These are phyloP conservation scores for Columba janthina DNA, from an alignment of 2,113 vertebrate genomes.

Conservation along the genomic window DNA sequence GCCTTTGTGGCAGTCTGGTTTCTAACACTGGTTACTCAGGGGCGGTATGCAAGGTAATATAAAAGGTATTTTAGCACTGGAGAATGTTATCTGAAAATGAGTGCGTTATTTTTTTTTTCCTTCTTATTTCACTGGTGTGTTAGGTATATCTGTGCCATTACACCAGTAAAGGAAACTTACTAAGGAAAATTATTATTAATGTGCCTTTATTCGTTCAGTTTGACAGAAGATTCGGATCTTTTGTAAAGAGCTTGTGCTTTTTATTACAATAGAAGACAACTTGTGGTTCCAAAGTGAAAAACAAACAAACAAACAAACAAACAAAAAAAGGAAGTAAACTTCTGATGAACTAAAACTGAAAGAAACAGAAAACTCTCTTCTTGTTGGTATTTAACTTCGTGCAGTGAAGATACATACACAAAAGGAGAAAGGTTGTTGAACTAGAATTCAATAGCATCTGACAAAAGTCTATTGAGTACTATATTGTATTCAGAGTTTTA, in stretches of 20 bases:
- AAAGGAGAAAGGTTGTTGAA: constrained; percentile 10
- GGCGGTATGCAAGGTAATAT: background rate
- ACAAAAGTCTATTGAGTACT: background rate
- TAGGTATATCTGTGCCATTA: background rate
- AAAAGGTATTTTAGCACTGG: background rate
- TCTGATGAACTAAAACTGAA: constrained; percentile 50
- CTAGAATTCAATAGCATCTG: background rate
- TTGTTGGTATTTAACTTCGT: constrained; percentile 48
- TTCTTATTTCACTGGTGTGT: background rate
- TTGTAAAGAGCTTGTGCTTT: background rate
- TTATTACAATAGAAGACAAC: background rate
- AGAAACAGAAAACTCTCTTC: background rate
- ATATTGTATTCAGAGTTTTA: background rate
- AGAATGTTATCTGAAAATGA: background rate
- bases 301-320: too few species aligned
- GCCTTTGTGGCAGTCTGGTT: background rate
- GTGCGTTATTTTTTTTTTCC: background rate
- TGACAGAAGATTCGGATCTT: background rate
- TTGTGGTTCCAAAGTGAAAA: background rate
- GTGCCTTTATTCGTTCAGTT: background rate
- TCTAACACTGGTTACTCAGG: background rate
- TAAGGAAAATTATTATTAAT: background rate
- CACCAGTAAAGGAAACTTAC: background rate
- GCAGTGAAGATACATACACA: background rate
- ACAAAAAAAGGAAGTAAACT: background rate